A percentile compares a stretch with the other conserved stretches of the same genome.
Conservation (phyloP, 2,888 invertebrate species). For the Sarcophaga subvicina region DNA sequence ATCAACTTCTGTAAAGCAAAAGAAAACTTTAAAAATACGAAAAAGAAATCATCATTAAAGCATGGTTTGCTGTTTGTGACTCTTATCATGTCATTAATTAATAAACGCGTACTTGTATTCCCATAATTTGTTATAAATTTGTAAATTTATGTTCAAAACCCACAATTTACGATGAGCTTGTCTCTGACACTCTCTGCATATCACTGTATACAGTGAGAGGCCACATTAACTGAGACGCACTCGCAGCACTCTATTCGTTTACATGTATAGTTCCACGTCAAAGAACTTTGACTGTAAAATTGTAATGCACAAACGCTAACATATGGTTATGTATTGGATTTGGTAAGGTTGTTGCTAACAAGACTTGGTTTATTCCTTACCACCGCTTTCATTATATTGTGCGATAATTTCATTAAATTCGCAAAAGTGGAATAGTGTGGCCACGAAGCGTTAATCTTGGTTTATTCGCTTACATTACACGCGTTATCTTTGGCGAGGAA, state of each 20-base stretch:
- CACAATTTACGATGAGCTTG: slow-evolving; percentile 19
- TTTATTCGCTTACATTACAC: slow-evolving; percentile 56
- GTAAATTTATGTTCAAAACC: slow-evolving; percentile 74
- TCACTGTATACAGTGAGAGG: no score
- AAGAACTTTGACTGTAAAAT: background rate
- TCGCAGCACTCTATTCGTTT: background rate
- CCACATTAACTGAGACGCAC: no score
- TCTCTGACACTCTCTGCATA: background rate
- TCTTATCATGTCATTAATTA: slow-evolving; percentile 74
- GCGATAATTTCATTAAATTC: slow-evolving; percentile 53
- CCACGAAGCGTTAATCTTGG: slow-evolving; percentile 38
- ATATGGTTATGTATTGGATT: no score
- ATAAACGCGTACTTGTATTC: slow-evolving; percentile 65
- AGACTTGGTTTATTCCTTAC: slow-evolving; percentile 28
- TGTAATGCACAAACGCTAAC: no score
- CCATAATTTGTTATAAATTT: slow-evolving; percentile 78
- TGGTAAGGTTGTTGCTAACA: no score
- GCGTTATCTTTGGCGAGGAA: slow-evolving; percentile 55
- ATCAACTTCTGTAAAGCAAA: background rate
- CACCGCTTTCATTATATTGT: slow-evolving; percentile 34
- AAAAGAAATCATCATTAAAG: slow-evolving; percentile 16
- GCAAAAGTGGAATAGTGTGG: background rate
- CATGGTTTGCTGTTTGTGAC: slow-evolving; percentile 14
- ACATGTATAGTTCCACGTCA: background rate
- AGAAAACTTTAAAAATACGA: background rate